Percentiles rank a stretch among this genome's conserved stretches.
These are phyloP conservation scores for Merodon equestris DNA, from an alignment of 2,888 invertebrate species.

Conservation along the genomic window DNA sequence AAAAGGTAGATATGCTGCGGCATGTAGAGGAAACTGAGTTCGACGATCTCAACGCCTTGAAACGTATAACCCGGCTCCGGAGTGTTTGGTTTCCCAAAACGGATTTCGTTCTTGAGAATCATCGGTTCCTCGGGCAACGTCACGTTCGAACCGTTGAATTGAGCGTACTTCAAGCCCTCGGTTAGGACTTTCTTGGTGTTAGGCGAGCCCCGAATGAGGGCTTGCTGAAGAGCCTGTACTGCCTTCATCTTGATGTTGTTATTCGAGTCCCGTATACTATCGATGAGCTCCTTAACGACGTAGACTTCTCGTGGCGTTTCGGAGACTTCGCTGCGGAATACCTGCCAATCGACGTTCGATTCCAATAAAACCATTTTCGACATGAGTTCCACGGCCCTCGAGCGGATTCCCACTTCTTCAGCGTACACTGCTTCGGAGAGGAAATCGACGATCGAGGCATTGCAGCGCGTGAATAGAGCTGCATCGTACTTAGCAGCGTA, in stretches of 20 bases:
- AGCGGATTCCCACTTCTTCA: slow-evolving; percentile 75
- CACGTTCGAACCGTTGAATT: slow-evolving; percentile 71
- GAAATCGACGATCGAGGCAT: slow-evolving; percentile 75
- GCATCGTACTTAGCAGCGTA: slow-evolving; percentile 78
- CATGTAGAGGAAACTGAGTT: slow-evolving; percentile 72
- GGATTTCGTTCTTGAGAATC: slow-evolving; percentile 72
- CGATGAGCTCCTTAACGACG: slow-evolving; percentile 74
- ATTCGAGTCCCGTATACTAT: slow-evolving; percentile 74
- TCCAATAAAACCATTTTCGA: slow-evolving; percentile 74
- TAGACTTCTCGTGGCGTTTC: slow-evolving; percentile 76
- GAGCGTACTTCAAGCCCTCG: slow-evolving; percentile 74
- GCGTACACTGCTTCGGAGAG: slow-evolving; percentile 74
- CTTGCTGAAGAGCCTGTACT: slow-evolving; percentile 74
- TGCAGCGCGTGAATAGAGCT: slow-evolving; percentile 77
- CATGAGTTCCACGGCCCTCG: slow-evolving; percentile 75
- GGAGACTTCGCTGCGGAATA: slow-evolving; percentile 77
- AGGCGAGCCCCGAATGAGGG: slow-evolving; percentile 73
- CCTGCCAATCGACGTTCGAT: slow-evolving; percentile 76
- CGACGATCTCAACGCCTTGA: slow-evolving; percentile 73
- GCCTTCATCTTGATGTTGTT: slow-evolving; percentile 76
- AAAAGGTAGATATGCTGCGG: slow-evolving; percentile 74
- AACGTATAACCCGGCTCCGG: slow-evolving; percentile 74
- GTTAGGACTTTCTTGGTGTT: slow-evolving; percentile 74
- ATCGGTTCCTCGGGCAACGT: slow-evolving; percentile 71
- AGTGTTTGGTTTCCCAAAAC: slow-evolving; percentile 72